Base-by-base conservation (phyloP, 2,113 vertebrate species). In the Mustela nigripes region DNA sequence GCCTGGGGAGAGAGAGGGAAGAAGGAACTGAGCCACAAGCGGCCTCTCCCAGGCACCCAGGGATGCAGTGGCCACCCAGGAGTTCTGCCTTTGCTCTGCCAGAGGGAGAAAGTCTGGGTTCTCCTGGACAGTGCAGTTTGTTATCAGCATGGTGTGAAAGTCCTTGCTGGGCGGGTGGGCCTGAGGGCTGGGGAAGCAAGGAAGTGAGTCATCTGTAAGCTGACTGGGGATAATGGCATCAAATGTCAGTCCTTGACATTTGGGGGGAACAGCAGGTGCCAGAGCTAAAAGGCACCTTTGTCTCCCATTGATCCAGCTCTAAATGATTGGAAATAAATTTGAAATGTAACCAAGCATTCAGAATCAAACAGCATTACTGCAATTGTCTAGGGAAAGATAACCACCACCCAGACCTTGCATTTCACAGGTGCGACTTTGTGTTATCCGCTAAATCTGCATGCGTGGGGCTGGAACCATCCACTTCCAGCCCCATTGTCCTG, bases 181-280 rank as follows among this genome's bases (percentile, higher is more conserved):
- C 63, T 19, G 15, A 67, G 85, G 21, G 2, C 31, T 11, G 21
- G 45, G 80, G 11, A 36, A 33, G 26, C 18, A 31, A 67, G 53
- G 39, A 98, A 95, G 93, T 93, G 67, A 45, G 84, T 73, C 92
- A 96, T 92, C 76, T 74, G 86, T 88, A 93, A 15, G 86, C 95
- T 71, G 91, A 98, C 97, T 97, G 74, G 73, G 96, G 92, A 96
- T 97, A 98, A 98, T 95, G 89, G 97, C 83, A 98, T 97, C 96
- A 98, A 98, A 98, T 98, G 97, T 98, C 98, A 98, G 95, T 60
- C 36, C 95, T 97, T 98, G 98, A 98, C 98, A 98, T 98, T 97
- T 98, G 97, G 80, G 97, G 96, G 96, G 91, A 98, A 97, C 93
- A 98, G 96, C 98, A 98, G 97, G 96, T 98, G 94, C 94, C 95